Evolutionary conservation across 2,113 vertebrate genomes (phyloP).

Genomic region (Macroglossus sobrinus): DNA sequence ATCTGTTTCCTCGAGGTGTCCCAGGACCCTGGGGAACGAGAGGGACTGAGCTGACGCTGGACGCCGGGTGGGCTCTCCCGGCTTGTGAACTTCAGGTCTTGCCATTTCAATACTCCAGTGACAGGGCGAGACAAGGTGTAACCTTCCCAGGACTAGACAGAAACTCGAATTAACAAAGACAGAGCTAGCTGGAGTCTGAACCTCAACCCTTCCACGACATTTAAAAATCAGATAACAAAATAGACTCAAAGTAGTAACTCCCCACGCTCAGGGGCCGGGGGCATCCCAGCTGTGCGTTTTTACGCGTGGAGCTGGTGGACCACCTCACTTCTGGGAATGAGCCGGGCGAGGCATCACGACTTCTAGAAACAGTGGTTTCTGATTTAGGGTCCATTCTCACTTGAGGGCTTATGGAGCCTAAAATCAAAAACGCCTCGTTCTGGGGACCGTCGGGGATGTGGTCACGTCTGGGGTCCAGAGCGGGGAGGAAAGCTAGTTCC

Average conservation of each 20-base stretch:
- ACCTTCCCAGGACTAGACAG: background rate
- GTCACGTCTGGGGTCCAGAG: background rate
- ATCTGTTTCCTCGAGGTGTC: background rate
- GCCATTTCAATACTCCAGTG: background rate
- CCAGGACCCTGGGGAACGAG: background rate
- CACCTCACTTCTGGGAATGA: background rate
- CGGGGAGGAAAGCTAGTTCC: background rate
- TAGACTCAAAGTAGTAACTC: background rate
- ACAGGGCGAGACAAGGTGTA: background rate
- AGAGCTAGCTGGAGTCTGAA: background rate
- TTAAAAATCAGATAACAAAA: constrained; percentile 9
- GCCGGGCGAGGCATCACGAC: background rate
- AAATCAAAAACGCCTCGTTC: background rate
- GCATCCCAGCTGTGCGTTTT: background rate
- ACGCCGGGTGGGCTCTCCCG: background rate
- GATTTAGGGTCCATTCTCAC: background rate
- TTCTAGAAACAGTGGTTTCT: background rate
- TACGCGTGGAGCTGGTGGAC: background rate
- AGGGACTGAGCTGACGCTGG: background rate
- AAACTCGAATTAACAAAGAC: background rate
- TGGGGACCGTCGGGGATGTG: background rate
- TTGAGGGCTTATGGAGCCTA: background rate
- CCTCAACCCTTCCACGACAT: background rate
- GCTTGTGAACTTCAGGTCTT: background rate
- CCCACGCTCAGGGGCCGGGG: background rate